phyloP scores from a whole-genome alignment of 2,888 invertebrate genomes.

The Lasioglossum pauxillum region DNA sequence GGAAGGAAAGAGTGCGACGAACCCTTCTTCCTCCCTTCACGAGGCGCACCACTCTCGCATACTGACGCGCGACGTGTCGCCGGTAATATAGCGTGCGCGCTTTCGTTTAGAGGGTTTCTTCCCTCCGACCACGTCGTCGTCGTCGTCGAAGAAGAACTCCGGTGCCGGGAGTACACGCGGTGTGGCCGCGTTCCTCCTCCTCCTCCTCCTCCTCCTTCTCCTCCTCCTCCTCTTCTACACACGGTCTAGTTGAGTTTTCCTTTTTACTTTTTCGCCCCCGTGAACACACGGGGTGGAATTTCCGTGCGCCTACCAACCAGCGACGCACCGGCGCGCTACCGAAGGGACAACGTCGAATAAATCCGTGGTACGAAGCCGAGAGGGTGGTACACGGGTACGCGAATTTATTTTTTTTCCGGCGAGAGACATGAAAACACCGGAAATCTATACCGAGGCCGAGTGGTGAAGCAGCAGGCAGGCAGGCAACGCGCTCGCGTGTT shows the following conservation, averaged over 20 bases:
- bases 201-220: too few species aligned
- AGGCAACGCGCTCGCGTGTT: constrained; percentile 22
- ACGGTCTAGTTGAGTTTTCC: constrained; percentile 42
- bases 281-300: constrained; percentile 43
- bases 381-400: neutral
- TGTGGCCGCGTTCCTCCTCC: neutral
- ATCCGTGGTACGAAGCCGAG: neutral
- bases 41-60: constrained; percentile 42
- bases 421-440: constrained; percentile 15
- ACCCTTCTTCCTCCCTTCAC: constrained; percentile 59
- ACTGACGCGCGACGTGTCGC: constrained; percentile 60
- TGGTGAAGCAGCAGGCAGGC: neutral
- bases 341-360: neutral
- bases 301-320: constrained; percentile 16
- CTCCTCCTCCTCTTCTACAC: constrained; percentile 52
- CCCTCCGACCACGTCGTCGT: constrained; percentile 60
- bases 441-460: neutral
- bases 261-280: constrained; percentile 5
- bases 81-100: constrained; percentile 69
- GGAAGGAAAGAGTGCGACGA: constrained; percentile 59
- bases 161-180: constrained; percentile 60
- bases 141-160: constrained; percentile 45
- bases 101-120: constrained; percentile 74
- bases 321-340: neutral
- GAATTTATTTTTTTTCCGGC: neutral